Conservation (phyloP, 2,113 vertebrate genomes). For the Cyanoderma ruficeps region DNA sequence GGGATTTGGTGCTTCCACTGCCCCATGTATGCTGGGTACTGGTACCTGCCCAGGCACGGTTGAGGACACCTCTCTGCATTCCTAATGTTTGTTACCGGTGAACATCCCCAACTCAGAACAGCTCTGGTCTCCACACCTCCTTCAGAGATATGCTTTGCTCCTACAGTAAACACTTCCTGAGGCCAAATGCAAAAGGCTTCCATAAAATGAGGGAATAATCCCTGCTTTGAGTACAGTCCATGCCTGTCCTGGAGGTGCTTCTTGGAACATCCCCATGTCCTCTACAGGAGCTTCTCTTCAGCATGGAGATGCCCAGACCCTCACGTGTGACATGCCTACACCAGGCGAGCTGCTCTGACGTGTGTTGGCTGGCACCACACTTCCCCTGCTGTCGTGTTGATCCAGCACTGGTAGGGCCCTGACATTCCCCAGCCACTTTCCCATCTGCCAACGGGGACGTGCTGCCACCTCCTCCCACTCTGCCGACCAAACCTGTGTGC, state of each 20-base stretch:
- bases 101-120: neutral
- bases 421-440: neutral
- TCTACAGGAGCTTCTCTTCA: neutral
- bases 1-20: neutral
- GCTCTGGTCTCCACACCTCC: neutral
- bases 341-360: neutral
- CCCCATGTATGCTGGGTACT: rapidly evolving
- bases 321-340: rapidly evolving
- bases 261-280: neutral
- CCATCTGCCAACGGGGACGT: neutral
- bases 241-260: neutral
- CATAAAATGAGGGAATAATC: neutral
- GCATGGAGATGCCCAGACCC: neutral
- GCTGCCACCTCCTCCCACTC: neutral
- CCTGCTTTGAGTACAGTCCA: neutral
- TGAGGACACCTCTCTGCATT: neutral
- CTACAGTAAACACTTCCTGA: neutral
- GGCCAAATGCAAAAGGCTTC: neutral
- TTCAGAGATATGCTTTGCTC: neutral
- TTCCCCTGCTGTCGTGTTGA: neutral
- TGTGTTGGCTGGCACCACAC: neutral
- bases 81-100: neutral
- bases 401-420: neutral
- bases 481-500: rapidly evolving
- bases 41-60: neutral